Conservation (phyloP, 2,888 invertebrate genomes). For the Melitaea athalia region DNA sequence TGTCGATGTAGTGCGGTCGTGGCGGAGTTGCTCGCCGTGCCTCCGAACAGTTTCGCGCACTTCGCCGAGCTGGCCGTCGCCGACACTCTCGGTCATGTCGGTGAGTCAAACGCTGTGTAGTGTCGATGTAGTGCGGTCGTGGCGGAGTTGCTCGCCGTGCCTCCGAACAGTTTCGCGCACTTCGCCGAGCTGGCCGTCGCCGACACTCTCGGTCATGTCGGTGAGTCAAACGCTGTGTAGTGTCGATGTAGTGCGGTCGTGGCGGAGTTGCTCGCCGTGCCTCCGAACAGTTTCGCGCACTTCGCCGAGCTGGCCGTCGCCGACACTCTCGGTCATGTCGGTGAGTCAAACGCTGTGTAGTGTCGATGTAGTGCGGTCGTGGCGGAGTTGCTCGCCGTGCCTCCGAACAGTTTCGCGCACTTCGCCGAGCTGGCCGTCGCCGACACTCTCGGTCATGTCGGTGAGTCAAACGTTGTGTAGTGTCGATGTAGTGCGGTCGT, state of each 20-base stretch:
- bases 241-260: slow-evolving; percentile 48
- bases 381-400: slow-evolving; percentile 59
- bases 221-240: slow-evolving; percentile 45
- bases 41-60: slow-evolving; percentile 52
- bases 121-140: slow-evolving; percentile 48
- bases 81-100: slow-evolving; percentile 63
- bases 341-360: slow-evolving; percentile 45
- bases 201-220: slow-evolving; percentile 63
- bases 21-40: slow-evolving; percentile 59
- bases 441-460: slow-evolving; percentile 63
- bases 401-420: slow-evolving; percentile 52
- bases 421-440: slow-evolving; percentile 68
- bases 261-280: slow-evolving; percentile 59
- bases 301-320: slow-evolving; percentile 68
- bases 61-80: slow-evolving; percentile 68
- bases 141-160: slow-evolving; percentile 59
- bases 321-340: slow-evolving; percentile 63
- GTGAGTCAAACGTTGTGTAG: slow-evolving; percentile 45
- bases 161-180: slow-evolving; percentile 52
- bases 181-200: slow-evolving; percentile 68
- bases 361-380: slow-evolving; percentile 48
- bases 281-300: slow-evolving; percentile 52
- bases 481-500: slow-evolving; percentile 48
- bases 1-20: slow-evolving; percentile 48
- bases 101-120: slow-evolving; percentile 45